phyloP scores from a whole-genome alignment of 2,888 invertebrate species.

The Gisinianus flammeolus region DNA sequence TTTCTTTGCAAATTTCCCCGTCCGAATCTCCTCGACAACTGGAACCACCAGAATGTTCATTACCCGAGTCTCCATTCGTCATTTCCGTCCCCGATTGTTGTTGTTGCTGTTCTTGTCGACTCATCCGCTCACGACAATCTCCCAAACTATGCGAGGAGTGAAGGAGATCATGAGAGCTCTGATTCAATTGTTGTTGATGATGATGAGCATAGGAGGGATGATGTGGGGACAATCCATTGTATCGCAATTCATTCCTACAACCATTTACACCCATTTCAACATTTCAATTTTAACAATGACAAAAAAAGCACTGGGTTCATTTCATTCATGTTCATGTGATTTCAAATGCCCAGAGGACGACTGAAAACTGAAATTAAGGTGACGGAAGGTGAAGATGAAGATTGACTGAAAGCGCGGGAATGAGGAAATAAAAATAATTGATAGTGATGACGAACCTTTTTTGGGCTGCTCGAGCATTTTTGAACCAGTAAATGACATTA shows the following conservation, averaged over 20 bases:
- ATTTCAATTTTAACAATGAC: neutral
- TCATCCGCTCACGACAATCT: conserved; percentile 10
- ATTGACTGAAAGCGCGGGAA: too few relatives aligned
- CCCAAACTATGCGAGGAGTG: conserved; percentile 11
- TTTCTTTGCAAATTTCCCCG: conserved; percentile 34
- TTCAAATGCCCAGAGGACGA: too few relatives aligned
- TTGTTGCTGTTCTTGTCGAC: neutral
- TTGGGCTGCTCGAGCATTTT: conserved; percentile 94
- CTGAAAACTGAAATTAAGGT: too few relatives aligned
- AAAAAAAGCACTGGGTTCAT: neutral
- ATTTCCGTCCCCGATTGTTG: conserved; percentile 1
- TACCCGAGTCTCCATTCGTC: conserved; percentile 41
- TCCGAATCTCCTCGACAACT: conserved; percentile 42
- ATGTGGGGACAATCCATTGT: conserved; percentile 59
- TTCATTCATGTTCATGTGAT: neutral
- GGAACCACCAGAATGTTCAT: conserved; percentile 45
- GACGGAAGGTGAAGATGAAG: too few relatives aligned
- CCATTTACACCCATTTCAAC: too few relatives aligned
- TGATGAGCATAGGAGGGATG: conserved; percentile 60
- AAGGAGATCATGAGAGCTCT: conserved; percentile 29
- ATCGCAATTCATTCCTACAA: conserved; percentile 73
- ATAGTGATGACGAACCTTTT: conserved; percentile 64
- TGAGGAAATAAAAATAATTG: too few relatives aligned
- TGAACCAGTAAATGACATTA: conserved; percentile 97
- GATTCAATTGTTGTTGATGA: conserved; percentile 58